Evolutionary conservation across 2,113 vertebrate genomes (phyloP).

Genomic region (Dicrurus megarhynchus): DNA sequence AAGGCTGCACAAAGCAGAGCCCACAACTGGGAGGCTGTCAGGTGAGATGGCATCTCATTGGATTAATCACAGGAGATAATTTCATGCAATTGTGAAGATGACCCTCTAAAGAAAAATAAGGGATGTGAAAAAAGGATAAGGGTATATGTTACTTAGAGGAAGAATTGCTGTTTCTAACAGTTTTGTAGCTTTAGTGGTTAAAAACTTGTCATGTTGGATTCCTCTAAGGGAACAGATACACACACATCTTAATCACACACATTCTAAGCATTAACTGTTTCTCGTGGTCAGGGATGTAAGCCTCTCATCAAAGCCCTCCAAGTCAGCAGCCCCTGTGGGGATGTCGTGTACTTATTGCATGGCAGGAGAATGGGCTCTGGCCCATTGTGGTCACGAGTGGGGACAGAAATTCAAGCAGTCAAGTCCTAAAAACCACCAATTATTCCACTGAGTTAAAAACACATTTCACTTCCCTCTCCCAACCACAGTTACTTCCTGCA

Average conservation of each 20-base stretch:
- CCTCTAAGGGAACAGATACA: not conserved
- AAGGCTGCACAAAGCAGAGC: not conserved
- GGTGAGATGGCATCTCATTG: not conserved
- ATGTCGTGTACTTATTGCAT: accelerated
- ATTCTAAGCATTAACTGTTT: not conserved
- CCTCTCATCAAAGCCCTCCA: not conserved
- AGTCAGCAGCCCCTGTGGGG: accelerated
- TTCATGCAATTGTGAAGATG: not conserved
- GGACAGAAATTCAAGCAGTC: not conserved
- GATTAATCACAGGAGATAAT: not conserved
- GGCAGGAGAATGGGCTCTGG: accelerated
- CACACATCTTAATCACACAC: not conserved
- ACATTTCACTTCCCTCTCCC: not conserved
- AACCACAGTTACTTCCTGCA: not conserved
- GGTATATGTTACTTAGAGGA: not conserved
- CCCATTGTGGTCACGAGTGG: not conserved
- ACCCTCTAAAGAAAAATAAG: not conserved
- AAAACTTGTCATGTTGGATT: not conserved
- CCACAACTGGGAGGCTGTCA: not conserved
- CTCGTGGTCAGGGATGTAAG: not conserved
- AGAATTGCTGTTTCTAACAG: not conserved
- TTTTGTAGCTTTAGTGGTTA: not conserved
- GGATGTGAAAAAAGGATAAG: not conserved
- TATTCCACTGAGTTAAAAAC: not conserved
- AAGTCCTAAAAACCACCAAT: not conserved